Percentiles rank a stretch among this genome's conserved stretches.
phyloP scores from a whole-genome alignment of 1,140 invertebrate genomes.

The Drosophila teissieri region DNA sequence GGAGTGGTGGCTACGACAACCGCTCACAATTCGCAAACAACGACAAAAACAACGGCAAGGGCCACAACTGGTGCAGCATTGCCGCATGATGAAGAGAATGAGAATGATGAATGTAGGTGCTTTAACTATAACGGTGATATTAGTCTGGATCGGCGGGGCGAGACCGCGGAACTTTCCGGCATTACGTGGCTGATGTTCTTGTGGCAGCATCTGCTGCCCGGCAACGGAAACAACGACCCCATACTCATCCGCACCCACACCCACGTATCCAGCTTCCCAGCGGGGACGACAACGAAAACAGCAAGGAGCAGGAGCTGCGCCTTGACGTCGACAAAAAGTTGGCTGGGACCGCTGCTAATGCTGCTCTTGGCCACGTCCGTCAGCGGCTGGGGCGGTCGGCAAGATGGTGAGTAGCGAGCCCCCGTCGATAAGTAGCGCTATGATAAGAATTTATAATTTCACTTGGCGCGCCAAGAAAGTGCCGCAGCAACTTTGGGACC shows the following conservation, averaged over 20 bases:
- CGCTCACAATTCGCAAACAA: conserved; percentile 63
- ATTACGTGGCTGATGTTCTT: conserved; percentile 81
- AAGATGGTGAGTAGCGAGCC: conserved; percentile 77
- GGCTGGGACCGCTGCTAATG: conserved; percentile 71
- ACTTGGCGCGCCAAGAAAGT: conserved; percentile 36
- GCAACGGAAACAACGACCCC: conserved; percentile 27
- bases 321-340: conserved; percentile 74
- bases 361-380: conserved; percentile 74
- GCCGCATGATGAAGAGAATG: conserved; percentile 59
- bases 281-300: conserved; percentile 59
- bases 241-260: conserved; percentile 10
- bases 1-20: conserved; percentile 13
- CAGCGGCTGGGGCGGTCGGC: conserved; percentile 72
- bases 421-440: conserved; percentile 73
- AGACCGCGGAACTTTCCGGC: conserved; percentile 63
- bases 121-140: conserved; percentile 84
- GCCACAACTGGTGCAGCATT: conserved; percentile 58
- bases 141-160: conserved; percentile 54
- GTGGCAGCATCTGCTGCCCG: conserved; percentile 68
- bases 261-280: conserved; percentile 22
- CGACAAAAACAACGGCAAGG: conserved; percentile 52
- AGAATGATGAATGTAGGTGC: conserved; percentile 83
- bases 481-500: neutral
- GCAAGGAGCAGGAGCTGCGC: conserved; percentile 28
- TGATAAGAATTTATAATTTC: conserved; percentile 83